Percentiles rank a stretch among this genome's conserved stretches.
Evolutionary conservation across 23 tunicate species (phyloP).

Genomic region (Phallusia fumigata): DNA sequence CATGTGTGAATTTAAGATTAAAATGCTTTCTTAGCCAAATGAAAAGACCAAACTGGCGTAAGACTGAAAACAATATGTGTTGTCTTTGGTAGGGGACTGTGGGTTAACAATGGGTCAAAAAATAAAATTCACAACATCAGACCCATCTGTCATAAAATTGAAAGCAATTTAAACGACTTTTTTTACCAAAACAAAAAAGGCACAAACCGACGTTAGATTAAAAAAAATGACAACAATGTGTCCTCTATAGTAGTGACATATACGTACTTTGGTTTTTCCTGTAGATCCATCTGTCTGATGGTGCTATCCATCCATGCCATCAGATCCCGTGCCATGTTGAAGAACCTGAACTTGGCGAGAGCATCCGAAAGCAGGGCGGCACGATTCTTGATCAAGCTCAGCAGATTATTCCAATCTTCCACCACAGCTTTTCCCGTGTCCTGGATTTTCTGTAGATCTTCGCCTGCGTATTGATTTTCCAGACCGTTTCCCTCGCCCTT

Average conservation of each 20-base stretch:
- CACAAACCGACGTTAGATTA: not conserved
- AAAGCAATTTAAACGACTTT: not conserved
- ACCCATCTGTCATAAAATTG: not conserved
- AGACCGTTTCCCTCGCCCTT: conserved; percentile 33
- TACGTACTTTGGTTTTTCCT: conserved; percentile 82
- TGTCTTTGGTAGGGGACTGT: no score
- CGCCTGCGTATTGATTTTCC: conserved; percentile 72
- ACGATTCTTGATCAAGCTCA: conserved; percentile 49
- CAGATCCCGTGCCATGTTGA: conserved; percentile 77
- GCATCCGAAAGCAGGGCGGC: conserved; percentile 78
- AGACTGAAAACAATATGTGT: no score
- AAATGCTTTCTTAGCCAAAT: no score
- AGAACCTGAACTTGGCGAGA: conserved; percentile 66
- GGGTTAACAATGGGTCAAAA: no score
- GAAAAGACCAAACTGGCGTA: no score
- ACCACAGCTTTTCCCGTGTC: conserved; percentile 33
- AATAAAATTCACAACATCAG: not conserved
- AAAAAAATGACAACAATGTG: not conserved
- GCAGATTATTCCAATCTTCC: conserved; percentile 72
- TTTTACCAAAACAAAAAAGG: not conserved
- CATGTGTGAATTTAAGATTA: no score
- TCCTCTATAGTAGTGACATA: not conserved
- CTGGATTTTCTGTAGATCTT: conserved; percentile 47
- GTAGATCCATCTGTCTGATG: conserved; percentile 80
- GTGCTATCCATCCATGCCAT: conserved; percentile 83